These are phyloP conservation scores for Pelmatolapia mariae DNA, from an alignment of 2,113 vertebrate species.

Conservation along the genomic window DNA sequence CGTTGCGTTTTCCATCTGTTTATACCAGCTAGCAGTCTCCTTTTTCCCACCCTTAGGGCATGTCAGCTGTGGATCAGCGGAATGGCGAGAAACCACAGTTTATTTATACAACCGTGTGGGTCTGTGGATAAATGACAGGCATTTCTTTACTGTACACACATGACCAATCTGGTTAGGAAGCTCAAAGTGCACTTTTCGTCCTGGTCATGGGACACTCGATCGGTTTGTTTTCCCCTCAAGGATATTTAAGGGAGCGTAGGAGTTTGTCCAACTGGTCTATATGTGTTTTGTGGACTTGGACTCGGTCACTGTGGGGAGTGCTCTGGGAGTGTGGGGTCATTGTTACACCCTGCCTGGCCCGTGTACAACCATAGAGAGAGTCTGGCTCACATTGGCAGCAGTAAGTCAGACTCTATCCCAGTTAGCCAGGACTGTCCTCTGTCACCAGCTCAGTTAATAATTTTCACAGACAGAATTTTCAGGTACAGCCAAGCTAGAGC, in stretches of 20 bases:
- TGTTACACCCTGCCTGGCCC: not conserved
- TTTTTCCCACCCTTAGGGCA: not conserved
- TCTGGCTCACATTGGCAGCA: not conserved
- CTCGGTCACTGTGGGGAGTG: not conserved
- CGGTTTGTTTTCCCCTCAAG: not conserved
- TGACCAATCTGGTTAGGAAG: not conserved
- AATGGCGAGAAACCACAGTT: not conserved
- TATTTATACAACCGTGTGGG: not conserved
- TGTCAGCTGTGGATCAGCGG: not conserved
- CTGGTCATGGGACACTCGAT: not conserved
- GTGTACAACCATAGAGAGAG: not conserved
- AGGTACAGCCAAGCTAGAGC: not conserved
- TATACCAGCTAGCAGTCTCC: not conserved
- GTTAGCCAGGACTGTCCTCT: not conserved
- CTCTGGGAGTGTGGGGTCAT: not conserved
- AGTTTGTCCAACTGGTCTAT: not conserved
- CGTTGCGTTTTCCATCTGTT: not conserved
- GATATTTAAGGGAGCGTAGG: not conserved
- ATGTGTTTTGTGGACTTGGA: not conserved
- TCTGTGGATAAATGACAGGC: not conserved
- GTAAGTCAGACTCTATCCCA: rapidly evolving
- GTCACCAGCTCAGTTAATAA: not conserved
- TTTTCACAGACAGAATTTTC: not conserved
- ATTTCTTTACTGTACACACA: not conserved
- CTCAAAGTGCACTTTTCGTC: not conserved